phyloP scores from a whole-genome alignment of 1,140 invertebrate genomes.

The Luehdorfia chinensis region DNA sequence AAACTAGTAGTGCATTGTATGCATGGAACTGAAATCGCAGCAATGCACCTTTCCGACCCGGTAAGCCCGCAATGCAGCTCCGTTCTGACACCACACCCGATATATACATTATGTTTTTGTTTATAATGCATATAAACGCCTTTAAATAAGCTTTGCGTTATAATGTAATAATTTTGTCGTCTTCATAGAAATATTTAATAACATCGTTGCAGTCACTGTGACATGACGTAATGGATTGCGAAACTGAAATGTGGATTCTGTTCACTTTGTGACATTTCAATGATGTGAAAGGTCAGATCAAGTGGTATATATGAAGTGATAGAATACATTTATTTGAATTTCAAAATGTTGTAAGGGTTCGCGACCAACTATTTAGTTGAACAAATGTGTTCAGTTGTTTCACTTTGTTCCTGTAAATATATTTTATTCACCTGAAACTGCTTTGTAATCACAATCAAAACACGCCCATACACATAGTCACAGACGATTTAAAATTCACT shows the following conservation, averaged over 20 bases:
- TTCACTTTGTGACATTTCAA: conserved; percentile 41
- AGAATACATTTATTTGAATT: conserved; percentile 17
- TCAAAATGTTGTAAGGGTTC: conserved; percentile 16
- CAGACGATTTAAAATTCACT: conserved; percentile 1
- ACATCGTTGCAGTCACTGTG: conserved; percentile 21
- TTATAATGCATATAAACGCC: neutral
- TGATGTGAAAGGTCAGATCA: conserved; percentile 38
- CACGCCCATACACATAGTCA: neutral
- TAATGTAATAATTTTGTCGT: conserved; percentile 2
- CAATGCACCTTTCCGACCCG: conserved; percentile 52
- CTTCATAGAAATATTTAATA: conserved; percentile 19
- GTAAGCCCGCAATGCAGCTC: conserved; percentile 58
- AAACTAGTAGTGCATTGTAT: conserved; percentile 29
- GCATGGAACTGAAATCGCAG: conserved; percentile 38
- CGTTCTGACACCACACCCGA: conserved; percentile 44
- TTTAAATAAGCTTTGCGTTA: neutral
- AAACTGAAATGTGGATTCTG: conserved; percentile 39
- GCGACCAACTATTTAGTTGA: neutral
- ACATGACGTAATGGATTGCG: conserved; percentile 38
- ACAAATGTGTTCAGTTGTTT: neutral
- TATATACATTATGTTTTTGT: conserved; percentile 20
- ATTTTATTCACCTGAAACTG: conserved; percentile 3
- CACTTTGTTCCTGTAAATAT: conserved; percentile 10
- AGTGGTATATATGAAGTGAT: conserved; percentile 19
- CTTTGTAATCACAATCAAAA: neutral